Evolutionary conservation across 2,113 vertebrate species (phyloP), one percentile per base, ranked within the genome.

Genomic region (Gracilinanus agilis): DNA sequence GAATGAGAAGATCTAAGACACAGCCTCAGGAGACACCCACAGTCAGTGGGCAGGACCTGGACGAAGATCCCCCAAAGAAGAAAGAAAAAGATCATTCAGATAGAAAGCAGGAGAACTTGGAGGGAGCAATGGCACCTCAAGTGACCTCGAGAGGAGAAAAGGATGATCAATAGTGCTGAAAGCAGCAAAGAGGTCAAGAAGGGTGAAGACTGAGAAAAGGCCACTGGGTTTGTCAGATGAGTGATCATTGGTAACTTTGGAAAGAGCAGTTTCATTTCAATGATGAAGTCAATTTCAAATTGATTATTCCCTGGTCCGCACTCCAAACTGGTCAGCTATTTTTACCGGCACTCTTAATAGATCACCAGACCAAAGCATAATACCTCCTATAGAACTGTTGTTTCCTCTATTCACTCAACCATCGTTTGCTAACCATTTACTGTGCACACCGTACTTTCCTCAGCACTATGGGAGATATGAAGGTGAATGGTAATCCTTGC

Each of bases 101-200:
- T 0, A 27, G 16, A 89, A 53, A 34, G 19, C 16, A 23, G 8
- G 10, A 10, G 44, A 12, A 0, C 9, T 13, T 2, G 8, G 23
- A 89, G 29, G 55, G 53, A 44, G 3, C 1, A 21, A 6, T 3
- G 21, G 24, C 67, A 83, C 40, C 34, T 40, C 34, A 83, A 40
- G 16, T 40, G n/a, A 23, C 67, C 34, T 83, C 0, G 19, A 83
- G 19, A 40, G 67, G 67, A 40, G 19, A 83, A 83, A 83, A 21
- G 19, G 13, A 19, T 83, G 19, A 40, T 40, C 67, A 23, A 83
- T 40, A 83, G 5, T 40, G 16, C n/a, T 21, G n/a, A 83, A 40
- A 16, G 19, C 16, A 40, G 16, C n/a, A 83, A 83, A 40, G 67
- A 40, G 67, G 67, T 83, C 67, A 83, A 40, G n/a, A 83, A 83